These are phyloP conservation scores for Dreissena rostriformis DNA, from an alignment of 1,140 invertebrate species.

Conservation along the genomic window DNA sequence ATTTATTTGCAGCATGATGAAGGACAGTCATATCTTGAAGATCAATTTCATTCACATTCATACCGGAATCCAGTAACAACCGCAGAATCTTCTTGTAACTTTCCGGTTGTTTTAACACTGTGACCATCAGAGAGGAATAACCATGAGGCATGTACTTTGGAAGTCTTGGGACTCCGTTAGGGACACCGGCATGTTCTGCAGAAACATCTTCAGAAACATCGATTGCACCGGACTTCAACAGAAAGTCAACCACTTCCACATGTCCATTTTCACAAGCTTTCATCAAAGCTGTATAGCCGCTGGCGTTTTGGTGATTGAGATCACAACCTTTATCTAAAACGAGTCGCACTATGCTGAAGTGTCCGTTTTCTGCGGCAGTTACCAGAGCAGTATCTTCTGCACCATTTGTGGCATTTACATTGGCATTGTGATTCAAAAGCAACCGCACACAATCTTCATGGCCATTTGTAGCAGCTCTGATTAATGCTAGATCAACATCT, in stretches of 20 bases:
- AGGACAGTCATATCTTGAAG: conserved; percentile 74
- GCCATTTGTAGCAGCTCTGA: conserved; percentile 72
- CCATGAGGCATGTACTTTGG: conserved; percentile 55
- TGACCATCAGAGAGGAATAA: conserved; percentile 62
- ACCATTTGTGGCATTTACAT: conserved; percentile 82
- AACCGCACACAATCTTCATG: conserved; percentile 80
- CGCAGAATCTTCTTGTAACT: conserved; percentile 33
- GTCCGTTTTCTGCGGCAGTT: conserved; percentile 59
- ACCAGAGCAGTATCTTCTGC: conserved; percentile 76
- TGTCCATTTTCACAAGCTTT: conserved; percentile 85
- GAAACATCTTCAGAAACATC: conserved; percentile 92
- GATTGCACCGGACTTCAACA: conserved; percentile 88
- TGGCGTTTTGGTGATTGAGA: conserved; percentile 88
- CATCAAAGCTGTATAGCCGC: conserved; percentile 72
- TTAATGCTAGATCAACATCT: conserved; percentile 66
- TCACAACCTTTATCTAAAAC: conserved; percentile 62
- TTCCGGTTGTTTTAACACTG: conserved; percentile 58
- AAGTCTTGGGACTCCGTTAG: conserved; percentile 32
- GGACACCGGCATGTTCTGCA: conserved; percentile 20
- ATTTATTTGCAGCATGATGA: conserved; percentile 72
- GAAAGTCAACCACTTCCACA: conserved; percentile 84
- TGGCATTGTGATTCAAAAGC: conserved; percentile 82
- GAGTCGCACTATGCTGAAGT: conserved; percentile 50
- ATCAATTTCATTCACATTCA: conserved; percentile 66
- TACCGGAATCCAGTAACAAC: conserved; percentile 46